Evolutionary conservation across 2,888 invertebrate species (phyloP), one percentile per base, ranked within the genome.

Genomic region (Junonia oenone): DNA sequence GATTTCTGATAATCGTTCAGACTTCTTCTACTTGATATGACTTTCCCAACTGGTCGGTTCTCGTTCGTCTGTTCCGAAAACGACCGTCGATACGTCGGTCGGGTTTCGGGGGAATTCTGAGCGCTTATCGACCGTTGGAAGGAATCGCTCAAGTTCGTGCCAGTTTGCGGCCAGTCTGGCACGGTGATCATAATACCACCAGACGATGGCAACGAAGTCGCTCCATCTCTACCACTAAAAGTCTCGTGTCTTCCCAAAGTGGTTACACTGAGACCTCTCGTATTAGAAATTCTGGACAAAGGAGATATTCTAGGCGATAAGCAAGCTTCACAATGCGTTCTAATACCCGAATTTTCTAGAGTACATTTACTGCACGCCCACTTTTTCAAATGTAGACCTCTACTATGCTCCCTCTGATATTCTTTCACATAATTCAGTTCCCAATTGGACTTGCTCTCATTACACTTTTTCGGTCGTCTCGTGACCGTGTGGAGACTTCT

Each of bases 281-380:
- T 73, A 40, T 86, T 89, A 1, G 89, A 78, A 38, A 85, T 76
- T 48, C 88, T 72, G 0, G 89, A 70, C 19, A 88, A 56, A 0
- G 81, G 81, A 2, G 79, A 81, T 5, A 88, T 88, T 64, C 92
- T 85, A 0, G 95, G 95, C 0, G 94, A 92, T 66, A 95, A 92
- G 69, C 96, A 96, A 0, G 95, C 94, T 68, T 94, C 94, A 76
- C 96, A 96, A 58, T 93, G 91, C 5, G 92, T 91, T 59, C 92
- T 88, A 26, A 92, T 91, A 0, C 92, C 91, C 50, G 92, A 91
- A 81, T 96, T 96, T 64, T 95, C 92, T 31, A 96, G 81, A 0
- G 96, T 96, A 74, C 96, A 96, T 68, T 94, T 92, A 65, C 91
- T 91, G 71, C 95, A 95, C 11, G 93, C 92, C 95, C 95, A 95